Percentiles rank a stretch among this genome's conserved stretches.
Conservation (phyloP, 2,888 invertebrate genomes). For the Euzophera pinguis region DNA sequence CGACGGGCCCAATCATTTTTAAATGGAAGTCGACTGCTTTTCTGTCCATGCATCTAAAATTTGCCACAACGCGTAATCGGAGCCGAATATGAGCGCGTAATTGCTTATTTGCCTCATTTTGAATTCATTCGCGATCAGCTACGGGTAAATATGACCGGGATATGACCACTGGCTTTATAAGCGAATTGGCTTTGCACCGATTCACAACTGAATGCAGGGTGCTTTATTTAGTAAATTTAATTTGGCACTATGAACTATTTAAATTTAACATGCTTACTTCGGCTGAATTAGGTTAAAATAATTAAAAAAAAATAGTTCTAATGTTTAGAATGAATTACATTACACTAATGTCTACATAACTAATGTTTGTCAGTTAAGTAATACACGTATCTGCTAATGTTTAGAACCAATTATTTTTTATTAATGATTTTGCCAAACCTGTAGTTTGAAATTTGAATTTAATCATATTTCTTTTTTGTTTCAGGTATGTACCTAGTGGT, state of each 20-base stretch:
- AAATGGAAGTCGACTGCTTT: not conserved
- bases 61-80: slow-evolving; percentile 61
- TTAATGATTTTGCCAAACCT: too few species aligned
- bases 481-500: slow-evolving; percentile 29
- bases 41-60: slow-evolving; percentile 52
- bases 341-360: too few species aligned
- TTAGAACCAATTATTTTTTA: too few species aligned
- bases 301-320: too few species aligned
- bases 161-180: slow-evolving; percentile 30
- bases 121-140: slow-evolving; percentile 55
- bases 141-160: slow-evolving; percentile 32
- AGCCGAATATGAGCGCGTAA: slow-evolving; percentile 65
- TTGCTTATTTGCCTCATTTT: slow-evolving; percentile 76
- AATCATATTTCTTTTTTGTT: slow-evolving; percentile 23
- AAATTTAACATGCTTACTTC: too few species aligned
- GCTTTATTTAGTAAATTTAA: not conserved
- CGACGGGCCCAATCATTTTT: not conserved
- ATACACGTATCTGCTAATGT: too few species aligned
- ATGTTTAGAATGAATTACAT: too few species aligned
- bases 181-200: slow-evolving; percentile 25
- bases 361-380: too few species aligned
- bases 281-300: too few species aligned
- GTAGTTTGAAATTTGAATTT: not conserved
- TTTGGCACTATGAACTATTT: not conserved
- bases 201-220: slow-evolving; percentile 3